These are phyloP conservation scores for Vireo griseus DNA, from an alignment of 2,797 vertebrate genomes.

Conservation along the genomic window DNA sequence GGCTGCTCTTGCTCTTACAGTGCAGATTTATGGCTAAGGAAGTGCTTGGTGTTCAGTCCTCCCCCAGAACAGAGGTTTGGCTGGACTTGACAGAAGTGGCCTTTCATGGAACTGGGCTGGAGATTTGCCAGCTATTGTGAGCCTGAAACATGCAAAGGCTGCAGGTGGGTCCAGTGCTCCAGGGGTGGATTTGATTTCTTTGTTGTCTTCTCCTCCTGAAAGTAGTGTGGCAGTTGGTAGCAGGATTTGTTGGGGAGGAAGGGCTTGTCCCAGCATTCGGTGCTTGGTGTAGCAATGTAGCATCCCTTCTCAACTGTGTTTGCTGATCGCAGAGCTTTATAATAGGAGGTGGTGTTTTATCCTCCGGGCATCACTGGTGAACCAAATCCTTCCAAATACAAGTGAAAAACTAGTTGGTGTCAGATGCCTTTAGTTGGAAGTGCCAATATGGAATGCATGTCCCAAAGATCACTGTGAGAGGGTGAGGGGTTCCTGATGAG, in stretches of 20 bases:
- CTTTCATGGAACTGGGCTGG: background rate
- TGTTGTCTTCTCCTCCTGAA: background rate
- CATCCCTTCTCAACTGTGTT: background rate
- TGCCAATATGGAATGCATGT: background rate
- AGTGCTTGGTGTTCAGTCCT: background rate
- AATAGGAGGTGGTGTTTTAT: background rate
- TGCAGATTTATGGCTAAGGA: background rate
- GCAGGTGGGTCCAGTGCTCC: background rate
- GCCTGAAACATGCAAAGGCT: background rate
- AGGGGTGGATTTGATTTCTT: background rate
- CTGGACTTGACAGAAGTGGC: fast-evolving
- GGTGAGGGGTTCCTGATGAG: background rate
- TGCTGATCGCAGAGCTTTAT: background rate
- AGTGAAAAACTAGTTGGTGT: background rate
- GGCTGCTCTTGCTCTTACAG: background rate
- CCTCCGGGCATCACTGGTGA: background rate
- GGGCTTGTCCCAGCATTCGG: background rate
- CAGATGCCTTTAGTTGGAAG: background rate
- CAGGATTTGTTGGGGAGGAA: background rate
- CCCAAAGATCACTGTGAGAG: background rate
- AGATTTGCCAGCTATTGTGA: background rate
- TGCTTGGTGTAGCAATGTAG: background rate
- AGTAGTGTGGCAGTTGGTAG: fast-evolving
- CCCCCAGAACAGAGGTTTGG: background rate
- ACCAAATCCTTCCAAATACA: background rate